Percentiles rank a stretch among this genome's conserved stretches.
Conservation (phyloP, 2,888 invertebrate species). For the Tetragonula carbonaria region DNA sequence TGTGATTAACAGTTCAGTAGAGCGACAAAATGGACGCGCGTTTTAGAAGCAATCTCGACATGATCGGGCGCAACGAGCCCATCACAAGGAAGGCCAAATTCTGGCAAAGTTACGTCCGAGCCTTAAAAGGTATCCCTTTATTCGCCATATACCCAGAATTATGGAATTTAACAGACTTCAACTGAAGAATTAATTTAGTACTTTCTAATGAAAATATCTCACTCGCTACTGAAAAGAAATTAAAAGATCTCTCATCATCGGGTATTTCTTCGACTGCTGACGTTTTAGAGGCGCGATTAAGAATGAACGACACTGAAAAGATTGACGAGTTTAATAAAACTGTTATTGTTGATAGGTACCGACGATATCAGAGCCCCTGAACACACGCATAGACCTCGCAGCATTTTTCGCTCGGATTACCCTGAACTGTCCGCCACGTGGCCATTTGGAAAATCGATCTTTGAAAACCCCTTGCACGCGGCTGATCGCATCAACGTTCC, state of each 20-base stretch:
- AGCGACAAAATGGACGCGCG: slow-evolving; percentile 88
- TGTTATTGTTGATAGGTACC: slow-evolving; percentile 87
- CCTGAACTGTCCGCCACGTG: slow-evolving; percentile 90
- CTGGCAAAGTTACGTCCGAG: slow-evolving; percentile 97
- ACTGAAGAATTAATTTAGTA: too few species aligned
- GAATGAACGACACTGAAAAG: not conserved
- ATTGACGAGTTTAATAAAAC: not conserved
- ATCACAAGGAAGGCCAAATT: slow-evolving; percentile 96
- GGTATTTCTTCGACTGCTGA: too few species aligned
- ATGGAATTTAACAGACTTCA: too few species aligned
- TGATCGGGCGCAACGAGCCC: slow-evolving; percentile 96
- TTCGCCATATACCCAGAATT: not conserved
- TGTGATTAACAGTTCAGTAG: slow-evolving; percentile 87
- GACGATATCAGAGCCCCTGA: slow-evolving; percentile 96
- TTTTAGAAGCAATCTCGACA: slow-evolving; percentile 95
- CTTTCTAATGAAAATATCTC: not conserved
- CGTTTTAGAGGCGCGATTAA: too few species aligned
- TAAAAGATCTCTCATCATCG: not conserved
- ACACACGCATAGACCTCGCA: slow-evolving; percentile 88
- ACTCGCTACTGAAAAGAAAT: not conserved
- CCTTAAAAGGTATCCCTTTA: slow-evolving; percentile 91
- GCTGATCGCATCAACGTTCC: slow-evolving; percentile 94
- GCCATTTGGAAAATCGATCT: slow-evolving; percentile 94
- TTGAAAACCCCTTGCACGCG: slow-evolving; percentile 92
- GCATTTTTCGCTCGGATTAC: slow-evolving; percentile 89